A percentile compares a stretch with the other conserved stretches of the same genome.
Conservation (phyloP, 2,113 vertebrate species). For the Ptilonorhynchus violaceus region DNA sequence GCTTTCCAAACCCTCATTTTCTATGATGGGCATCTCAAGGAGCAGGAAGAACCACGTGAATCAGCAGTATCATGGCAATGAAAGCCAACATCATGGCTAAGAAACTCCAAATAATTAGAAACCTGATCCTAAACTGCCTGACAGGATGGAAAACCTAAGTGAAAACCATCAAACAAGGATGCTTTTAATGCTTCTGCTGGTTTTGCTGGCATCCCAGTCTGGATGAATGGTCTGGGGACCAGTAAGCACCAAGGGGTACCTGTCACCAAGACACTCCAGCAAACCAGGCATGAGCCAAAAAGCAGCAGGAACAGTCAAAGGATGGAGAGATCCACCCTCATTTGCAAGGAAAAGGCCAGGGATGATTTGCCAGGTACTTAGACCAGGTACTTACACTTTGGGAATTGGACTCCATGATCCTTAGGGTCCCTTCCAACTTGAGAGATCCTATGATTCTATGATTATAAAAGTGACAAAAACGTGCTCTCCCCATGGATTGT, state of each 20-base stretch:
- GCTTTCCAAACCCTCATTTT: background rate
- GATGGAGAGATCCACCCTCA: background rate
- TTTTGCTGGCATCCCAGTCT: background rate
- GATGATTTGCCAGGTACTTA: background rate
- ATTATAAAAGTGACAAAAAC: background rate
- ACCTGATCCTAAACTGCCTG: background rate
- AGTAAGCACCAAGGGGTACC: background rate
- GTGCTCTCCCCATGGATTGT: background rate
- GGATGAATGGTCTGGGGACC: background rate
- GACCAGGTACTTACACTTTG: background rate
- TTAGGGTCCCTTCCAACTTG: background rate
- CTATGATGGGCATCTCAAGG: rapidly evolving
- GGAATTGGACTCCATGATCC: background rate
- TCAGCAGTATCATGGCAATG: background rate
- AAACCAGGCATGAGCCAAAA: background rate
- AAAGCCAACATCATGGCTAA: background rate
- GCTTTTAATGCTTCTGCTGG: background rate
- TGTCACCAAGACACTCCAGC: background rate
- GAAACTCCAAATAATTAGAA: background rate
- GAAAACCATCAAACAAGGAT: background rate
- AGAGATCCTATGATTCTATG: background rate
- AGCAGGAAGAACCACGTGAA: rapidly evolving
- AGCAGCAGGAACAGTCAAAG: background rate
- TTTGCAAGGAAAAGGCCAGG: background rate
- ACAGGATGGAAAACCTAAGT: background rate